Percentiles rank a stretch among this genome's conserved stretches.
Conservation (phyloP, 2,113 vertebrate species). For the Xyrauchen texanus region DNA sequence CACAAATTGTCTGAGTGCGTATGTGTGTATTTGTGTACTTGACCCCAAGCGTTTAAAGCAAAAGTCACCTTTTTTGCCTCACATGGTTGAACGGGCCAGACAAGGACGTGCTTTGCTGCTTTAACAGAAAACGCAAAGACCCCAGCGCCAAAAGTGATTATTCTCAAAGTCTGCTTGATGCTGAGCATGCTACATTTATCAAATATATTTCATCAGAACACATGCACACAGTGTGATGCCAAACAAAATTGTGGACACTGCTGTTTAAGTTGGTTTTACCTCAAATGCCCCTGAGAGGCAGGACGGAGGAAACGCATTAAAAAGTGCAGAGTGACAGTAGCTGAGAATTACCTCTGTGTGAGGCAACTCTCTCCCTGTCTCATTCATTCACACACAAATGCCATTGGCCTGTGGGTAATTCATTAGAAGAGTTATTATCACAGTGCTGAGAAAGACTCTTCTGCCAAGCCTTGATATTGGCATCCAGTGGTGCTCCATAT, state of each 20-base stretch:
- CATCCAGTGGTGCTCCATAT: slow-evolving; percentile 19
- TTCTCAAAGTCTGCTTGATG: slow-evolving; percentile 29
- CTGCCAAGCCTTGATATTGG: slow-evolving; percentile 27
- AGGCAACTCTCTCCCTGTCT: neutral
- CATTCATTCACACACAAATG: neutral
- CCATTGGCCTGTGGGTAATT: slow-evolving; percentile 23
- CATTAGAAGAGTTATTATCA: slow-evolving; percentile 30
- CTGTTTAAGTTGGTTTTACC: slow-evolving; percentile 34
- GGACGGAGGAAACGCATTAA: slow-evolving; percentile 20
- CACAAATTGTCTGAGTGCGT: slow-evolving; percentile 11
- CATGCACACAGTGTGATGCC: slow-evolving; percentile 14
- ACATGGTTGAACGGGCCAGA: slow-evolving; percentile 29
- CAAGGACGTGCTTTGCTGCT: slow-evolving; percentile 30
- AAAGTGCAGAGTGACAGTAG: slow-evolving; percentile 6
- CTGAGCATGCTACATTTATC: slow-evolving; percentile 42
- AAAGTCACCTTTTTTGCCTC: slow-evolving; percentile 38
- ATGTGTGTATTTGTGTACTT: no score
- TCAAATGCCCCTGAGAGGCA: slow-evolving; percentile 17
- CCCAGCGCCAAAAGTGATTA: slow-evolving; percentile 34
- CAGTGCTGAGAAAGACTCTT: slow-evolving; percentile 10
- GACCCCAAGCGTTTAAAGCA: slow-evolving; percentile 18
- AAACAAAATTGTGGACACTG: slow-evolving; percentile 19
- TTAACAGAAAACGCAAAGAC: slow-evolving; percentile 49
- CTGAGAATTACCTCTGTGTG: slow-evolving; percentile 9
- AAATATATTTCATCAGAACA: slow-evolving; percentile 43